Percentiles rank a stretch among this genome's conserved stretches.
Evolutionary conservation across 2,888 invertebrate species (phyloP).

Genomic region (Monopis laevigella): DNA sequence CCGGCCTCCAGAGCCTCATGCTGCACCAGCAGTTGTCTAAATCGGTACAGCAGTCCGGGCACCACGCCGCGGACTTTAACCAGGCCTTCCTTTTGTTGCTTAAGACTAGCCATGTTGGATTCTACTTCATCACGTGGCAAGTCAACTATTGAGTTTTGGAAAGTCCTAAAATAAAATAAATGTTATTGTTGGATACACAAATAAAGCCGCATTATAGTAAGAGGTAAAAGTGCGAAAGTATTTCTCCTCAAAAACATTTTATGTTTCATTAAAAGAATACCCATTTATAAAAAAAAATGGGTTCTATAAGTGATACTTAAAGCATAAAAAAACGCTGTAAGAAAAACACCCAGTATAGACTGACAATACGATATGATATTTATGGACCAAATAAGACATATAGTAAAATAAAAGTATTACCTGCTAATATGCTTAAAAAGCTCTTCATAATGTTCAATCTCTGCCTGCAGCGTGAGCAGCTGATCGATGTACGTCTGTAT

Average conservation of each 20-base stretch:
- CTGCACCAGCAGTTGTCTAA: constrained; percentile 85
- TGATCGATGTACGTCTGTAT: constrained; percentile 84
- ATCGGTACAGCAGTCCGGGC: constrained; percentile 82
- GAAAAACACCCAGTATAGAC: no score
- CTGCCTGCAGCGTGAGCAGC: constrained; percentile 78
- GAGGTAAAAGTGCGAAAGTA: no score
- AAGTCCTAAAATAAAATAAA: constrained; percentile 64
- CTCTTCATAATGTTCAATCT: constrained; percentile 88
- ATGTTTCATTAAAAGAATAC: no score
- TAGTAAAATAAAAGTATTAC: constrained; percentile 25
- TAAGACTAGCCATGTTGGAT: constrained; percentile 86
- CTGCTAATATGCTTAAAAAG: constrained; percentile 90
- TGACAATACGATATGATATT: no score
- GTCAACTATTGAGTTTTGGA: constrained; percentile 90
- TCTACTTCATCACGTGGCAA: constrained; percentile 91
- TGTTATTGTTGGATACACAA: background rate
- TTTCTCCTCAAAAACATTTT: no score
- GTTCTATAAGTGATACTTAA: no score
- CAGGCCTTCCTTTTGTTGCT: constrained; percentile 88
- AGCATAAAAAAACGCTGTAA: no score
- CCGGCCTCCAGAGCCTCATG: constrained; percentile 91
- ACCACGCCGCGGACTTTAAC: constrained; percentile 85
- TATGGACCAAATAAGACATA: no score
- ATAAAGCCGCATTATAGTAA: no score
- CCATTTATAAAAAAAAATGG: no score